These are phyloP conservation scores for Elachura formosa DNA, from an alignment of 2,113 vertebrate genomes.

Conservation along the genomic window DNA sequence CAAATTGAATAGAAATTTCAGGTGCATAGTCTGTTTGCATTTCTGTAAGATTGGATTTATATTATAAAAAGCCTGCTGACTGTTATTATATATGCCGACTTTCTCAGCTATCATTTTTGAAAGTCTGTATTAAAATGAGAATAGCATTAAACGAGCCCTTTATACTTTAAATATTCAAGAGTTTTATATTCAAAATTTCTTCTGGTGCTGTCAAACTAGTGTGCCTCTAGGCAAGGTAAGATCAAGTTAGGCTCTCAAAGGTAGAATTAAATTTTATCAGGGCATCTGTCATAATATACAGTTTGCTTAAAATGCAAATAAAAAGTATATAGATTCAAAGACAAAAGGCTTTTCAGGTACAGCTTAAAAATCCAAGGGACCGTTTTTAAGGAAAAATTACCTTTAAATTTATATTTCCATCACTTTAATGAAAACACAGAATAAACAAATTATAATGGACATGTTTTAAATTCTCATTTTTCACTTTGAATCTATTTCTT, in stretches of 20 bases:
- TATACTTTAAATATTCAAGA: slow-evolving; percentile 77
- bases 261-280: slow-evolving; percentile 80
- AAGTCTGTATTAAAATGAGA: slow-evolving; percentile 66
- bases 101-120: slow-evolving; percentile 46
- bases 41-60: slow-evolving; percentile 44
- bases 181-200: slow-evolving; percentile 78
- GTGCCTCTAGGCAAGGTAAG: slow-evolving; percentile 77
- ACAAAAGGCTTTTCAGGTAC: slow-evolving; percentile 62
- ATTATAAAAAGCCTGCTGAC: slow-evolving; percentile 48
- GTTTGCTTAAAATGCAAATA: slow-evolving; percentile 79
- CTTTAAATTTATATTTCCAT: slow-evolving; percentile 70
- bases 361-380: slow-evolving; percentile 65
- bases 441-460: slow-evolving; percentile 68
- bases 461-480: slow-evolving; percentile 56
- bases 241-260: slow-evolving; percentile 78
- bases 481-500: slow-evolving; percentile 31
- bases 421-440: slow-evolving; percentile 69
- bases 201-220: slow-evolving; percentile 71
- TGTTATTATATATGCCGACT: slow-evolving; percentile 24
- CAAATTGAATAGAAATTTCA: slow-evolving; percentile 46
- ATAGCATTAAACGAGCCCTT: slow-evolving; percentile 73
- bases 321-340: slow-evolving; percentile 67
- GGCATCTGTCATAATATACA: slow-evolving; percentile 73
- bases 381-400: slow-evolving; percentile 58
- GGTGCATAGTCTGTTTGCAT: slow-evolving; percentile 48